These are phyloP conservation scores for Echinops telfairi DNA, from an alignment of 2,113 vertebrate species.

Conservation along the genomic window DNA sequence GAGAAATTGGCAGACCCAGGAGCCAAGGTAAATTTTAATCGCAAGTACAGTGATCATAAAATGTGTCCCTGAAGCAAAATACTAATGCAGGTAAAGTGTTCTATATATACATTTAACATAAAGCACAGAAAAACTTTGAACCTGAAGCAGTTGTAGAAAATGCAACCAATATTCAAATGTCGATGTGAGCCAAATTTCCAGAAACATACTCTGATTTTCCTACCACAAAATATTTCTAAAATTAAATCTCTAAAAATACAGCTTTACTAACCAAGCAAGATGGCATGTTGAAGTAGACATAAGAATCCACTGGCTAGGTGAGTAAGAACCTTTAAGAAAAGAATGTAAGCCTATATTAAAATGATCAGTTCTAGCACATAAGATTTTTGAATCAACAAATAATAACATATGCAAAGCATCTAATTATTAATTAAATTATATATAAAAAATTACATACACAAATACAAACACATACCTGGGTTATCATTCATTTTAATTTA, in stretches of 20 bases:
- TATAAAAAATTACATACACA: neutral
- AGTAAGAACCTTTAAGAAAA: too few species aligned
- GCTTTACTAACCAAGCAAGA: neutral
- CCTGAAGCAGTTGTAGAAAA: neutral
- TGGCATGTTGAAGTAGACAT: too few species aligned
- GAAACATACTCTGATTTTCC: neutral
- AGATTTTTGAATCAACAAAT: neutral
- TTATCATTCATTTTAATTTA: neutral
- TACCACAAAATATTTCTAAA: neutral
- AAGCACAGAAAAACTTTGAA: neutral
- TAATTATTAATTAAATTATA: neutral
- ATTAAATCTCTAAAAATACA: neutral
- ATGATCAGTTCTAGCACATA: neutral
- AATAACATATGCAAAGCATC: neutral
- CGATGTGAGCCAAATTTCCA: neutral
- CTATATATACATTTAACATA: neutral
- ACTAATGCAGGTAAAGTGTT: neutral
- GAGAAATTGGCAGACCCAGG: neutral
- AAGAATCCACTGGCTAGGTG: too few species aligned
- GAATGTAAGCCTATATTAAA: neutral
- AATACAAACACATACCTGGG: neutral
- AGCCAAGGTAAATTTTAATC: neutral
- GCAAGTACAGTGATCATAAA: neutral
- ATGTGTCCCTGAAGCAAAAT: neutral
- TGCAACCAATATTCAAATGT: neutral